phyloP scores from a whole-genome alignment of 2,888 invertebrate species.

The Tuta absoluta region DNA sequence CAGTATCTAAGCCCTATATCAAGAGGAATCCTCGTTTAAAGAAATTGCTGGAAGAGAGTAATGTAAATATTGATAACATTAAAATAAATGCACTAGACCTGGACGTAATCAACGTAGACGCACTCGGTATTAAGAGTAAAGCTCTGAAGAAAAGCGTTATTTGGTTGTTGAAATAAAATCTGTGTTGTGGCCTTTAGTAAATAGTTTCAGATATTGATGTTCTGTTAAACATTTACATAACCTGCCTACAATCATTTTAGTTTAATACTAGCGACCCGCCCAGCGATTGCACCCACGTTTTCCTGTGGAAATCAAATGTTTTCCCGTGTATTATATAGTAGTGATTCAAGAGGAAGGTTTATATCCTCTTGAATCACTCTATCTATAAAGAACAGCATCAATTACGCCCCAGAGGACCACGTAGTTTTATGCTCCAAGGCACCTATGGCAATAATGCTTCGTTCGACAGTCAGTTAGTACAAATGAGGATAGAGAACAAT shows the following conservation, averaged over 20 bases:
- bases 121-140: conserved; percentile 48
- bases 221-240: not conserved
- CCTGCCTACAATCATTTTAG: not conserved
- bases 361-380: no score
- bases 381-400: no score
- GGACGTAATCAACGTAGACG: conserved; percentile 46
- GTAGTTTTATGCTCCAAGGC: no score
- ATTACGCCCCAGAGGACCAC: no score
- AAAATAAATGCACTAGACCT: conserved; percentile 49
- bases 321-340: no score
- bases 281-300: no score
- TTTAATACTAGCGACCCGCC: not conserved
- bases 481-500: no score
- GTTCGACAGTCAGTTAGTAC: no score
- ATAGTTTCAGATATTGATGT: not conserved
- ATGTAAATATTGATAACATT: conserved; percentile 47
- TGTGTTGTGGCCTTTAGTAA: not conserved
- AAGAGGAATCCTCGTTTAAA: conserved; percentile 42
- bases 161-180: conserved; percentile 47
- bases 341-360: no score
- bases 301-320: no score
- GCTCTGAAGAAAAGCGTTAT: conserved; percentile 41
- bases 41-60: conserved; percentile 42
- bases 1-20: conserved; percentile 44
- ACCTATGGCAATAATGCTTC: no score